Base-by-base conservation (phyloP, 1,140 invertebrate species). In the Sarcophaga peregrina region DNA sequence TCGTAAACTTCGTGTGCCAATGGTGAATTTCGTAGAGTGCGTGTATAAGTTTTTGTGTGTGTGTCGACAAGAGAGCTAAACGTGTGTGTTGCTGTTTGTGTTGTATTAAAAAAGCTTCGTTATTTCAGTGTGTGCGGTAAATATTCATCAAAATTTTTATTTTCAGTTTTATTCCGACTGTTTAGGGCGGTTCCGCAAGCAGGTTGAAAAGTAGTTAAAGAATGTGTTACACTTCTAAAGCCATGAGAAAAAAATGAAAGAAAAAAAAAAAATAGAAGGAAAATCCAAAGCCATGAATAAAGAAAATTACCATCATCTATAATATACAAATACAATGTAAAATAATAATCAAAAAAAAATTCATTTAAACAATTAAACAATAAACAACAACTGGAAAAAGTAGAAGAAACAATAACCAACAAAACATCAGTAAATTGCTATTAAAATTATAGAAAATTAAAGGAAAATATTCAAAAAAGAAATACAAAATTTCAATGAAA, bases 141-240 rank as follows among this genome's bases (percentile, higher is more conserved):
- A 88, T 85, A 89, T 89, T 88, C 88, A 89, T 86, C 83, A 88
- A 89, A n/a, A 89, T 88, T 89, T 88, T 87, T 87, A 89, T 87
- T 89, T 88, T 89, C 88, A 89, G 88, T 89, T 89, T 87, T 89
- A 87, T 87, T 88, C 88, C 83, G 86, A 88, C 88, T 88, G 88
- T 89, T 89, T 89, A 89, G 88, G 88, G 88, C 88, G 88, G 88
- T 89, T 89, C 88, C 88, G 87, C 88, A 89, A 87, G 85, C 86
- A 87, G 85, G 86, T 85, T 85, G 85, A 84, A 83, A 83, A 75
- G 76, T 81, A 82, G 74, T 83, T 46, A 47, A 62, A 50, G 62
- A 45, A 58, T 68, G 73, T 83, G 82, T 52, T 76, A 81, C 76
- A 82, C 76, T 48, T 78, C 17, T 5, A 78, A 50, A 25, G 15